Evolutionary conservation across 2,888 invertebrate species (phyloP).

Genomic region (Diploptera punctata): DNA sequence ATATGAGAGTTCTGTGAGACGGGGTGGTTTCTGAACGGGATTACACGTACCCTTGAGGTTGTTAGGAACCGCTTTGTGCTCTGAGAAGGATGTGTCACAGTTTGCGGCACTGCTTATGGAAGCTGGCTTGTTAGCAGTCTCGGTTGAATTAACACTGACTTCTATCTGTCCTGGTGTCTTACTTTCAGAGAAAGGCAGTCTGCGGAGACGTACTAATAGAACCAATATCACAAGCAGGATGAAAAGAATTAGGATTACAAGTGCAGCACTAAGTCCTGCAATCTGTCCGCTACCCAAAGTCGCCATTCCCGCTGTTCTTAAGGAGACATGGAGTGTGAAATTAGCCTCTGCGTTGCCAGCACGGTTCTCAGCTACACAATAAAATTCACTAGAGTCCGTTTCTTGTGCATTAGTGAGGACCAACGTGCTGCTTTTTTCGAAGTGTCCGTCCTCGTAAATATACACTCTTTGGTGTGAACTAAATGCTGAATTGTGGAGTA

Average conservation of each 20-base stretch:
- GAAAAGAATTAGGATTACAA: constrained; percentile 78
- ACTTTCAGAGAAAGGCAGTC: constrained; percentile 75
- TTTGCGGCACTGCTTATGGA: constrained; percentile 44
- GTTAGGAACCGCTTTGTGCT: constrained; percentile 48
- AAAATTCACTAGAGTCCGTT: constrained; percentile 82
- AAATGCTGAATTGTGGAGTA: constrained; percentile 79
- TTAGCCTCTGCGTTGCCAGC: constrained; percentile 89
- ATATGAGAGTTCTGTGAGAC: constrained; percentile 71
- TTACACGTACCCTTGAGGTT: constrained; percentile 62
- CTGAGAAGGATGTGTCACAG: constrained; percentile 35
- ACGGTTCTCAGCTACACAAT: constrained; percentile 89
- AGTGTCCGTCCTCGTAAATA: constrained; percentile 77
- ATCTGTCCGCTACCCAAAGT: constrained; percentile 85
- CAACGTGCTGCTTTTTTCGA: constrained; percentile 77
- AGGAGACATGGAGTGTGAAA: constrained; percentile 83
- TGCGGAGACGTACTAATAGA: constrained; percentile 73
- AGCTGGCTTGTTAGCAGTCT: constrained; percentile 42
- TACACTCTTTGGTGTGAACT: constrained; percentile 78
- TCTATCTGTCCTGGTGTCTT: constrained; percentile 79
- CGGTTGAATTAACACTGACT: constrained; percentile 58
- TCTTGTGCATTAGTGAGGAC: constrained; percentile 84
- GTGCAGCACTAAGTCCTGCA: constrained; percentile 81
- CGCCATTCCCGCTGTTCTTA: constrained; percentile 79
- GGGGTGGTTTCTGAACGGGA: constrained; percentile 75
- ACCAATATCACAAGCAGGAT: constrained; percentile 76